These are phyloP conservation scores for Drosophila ohnishii DNA, from an alignment of 1,140 invertebrate species.

Conservation along the genomic window DNA sequence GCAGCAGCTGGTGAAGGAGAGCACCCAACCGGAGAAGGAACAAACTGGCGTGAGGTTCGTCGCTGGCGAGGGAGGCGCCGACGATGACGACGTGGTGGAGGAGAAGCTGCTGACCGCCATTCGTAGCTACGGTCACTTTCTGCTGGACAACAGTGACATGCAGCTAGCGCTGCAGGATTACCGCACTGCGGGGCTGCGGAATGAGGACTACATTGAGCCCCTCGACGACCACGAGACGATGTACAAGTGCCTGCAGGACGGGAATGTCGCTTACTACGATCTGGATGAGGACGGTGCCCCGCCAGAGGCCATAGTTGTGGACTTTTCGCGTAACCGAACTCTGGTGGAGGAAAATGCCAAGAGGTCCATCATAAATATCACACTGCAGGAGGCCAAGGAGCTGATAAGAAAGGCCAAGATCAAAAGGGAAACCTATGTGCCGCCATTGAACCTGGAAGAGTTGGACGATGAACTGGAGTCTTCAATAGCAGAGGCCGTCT, in stretches of 20 bases:
- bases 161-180: slow-evolving; percentile 72
- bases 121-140: slow-evolving; percentile 84
- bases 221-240: slow-evolving; percentile 83
- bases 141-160: slow-evolving; percentile 79
- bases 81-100: slow-evolving; percentile 64
- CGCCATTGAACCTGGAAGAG: slow-evolving; percentile 73
- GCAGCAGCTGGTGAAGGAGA: slow-evolving; percentile 43
- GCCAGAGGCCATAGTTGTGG: slow-evolving; percentile 84
- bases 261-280: slow-evolving; percentile 45
- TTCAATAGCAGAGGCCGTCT: slow-evolving; percentile 77
- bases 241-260: slow-evolving; percentile 78
- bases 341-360: slow-evolving; percentile 72
- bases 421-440: slow-evolving; percentile 62
- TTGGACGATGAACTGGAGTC: slow-evolving; percentile 79
- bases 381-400: slow-evolving; percentile 76
- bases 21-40: slow-evolving; percentile 7
- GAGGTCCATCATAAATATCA: slow-evolving; percentile 80
- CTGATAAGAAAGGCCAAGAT: slow-evolving; percentile 64
- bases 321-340: slow-evolving; percentile 83
- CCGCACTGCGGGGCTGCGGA: slow-evolving; percentile 55
- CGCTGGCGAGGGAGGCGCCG: slow-evolving; percentile 72
- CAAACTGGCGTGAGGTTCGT: slow-evolving; percentile 72
- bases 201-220: slow-evolving; percentile 79
- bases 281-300: slow-evolving; percentile 60
- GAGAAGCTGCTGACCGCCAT: slow-evolving; percentile 83